Percentiles rank a stretch among this genome's conserved stretches.
Evolutionary conservation across 1,140 invertebrate species (phyloP).

Genomic region (Bradysia coprophila): DNA sequence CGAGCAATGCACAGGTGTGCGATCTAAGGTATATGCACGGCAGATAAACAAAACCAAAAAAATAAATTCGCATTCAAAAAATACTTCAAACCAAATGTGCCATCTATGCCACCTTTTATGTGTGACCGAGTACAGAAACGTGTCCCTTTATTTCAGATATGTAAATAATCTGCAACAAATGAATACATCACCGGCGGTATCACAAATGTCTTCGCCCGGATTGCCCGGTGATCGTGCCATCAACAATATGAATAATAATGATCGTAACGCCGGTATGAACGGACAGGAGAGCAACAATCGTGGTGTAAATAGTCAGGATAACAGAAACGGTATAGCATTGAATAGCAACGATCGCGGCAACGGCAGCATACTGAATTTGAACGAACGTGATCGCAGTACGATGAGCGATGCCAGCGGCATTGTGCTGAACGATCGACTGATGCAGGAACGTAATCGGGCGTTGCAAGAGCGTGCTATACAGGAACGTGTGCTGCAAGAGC

Average conservation of each 20-base stretch:
- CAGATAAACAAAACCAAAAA: neutral
- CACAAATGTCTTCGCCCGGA: constrained; percentile 1
- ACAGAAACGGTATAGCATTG: neutral
- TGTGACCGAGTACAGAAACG: too few species aligned
- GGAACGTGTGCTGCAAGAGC: neutral
- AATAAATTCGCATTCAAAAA: neutral
- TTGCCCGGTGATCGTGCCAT: neutral
- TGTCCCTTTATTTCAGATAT: constrained; percentile 1
- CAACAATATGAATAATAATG: constrained; percentile 1
- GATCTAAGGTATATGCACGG: constrained; percentile 3
- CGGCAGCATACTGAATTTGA: neutral
- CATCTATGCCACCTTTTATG: neutral
- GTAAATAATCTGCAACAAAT: constrained; percentile 2
- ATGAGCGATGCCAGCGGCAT: neutral
- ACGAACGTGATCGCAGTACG: neutral
- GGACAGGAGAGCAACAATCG: neutral
- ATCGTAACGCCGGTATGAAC: neutral
- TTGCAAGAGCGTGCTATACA: constrained; percentile 2
- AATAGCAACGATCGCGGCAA: neutral
- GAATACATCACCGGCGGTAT: constrained; percentile 1
- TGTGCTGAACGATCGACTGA: neutral
- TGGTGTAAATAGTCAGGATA: neutral
- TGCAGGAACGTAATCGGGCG: constrained; percentile 1
- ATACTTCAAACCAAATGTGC: neutral
- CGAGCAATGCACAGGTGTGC: constrained; percentile 4